Percentiles rank a stretch among this genome's conserved stretches.
Conservation (phyloP, 2,888 invertebrate genomes). For the Hypomecis punctinalis region DNA sequence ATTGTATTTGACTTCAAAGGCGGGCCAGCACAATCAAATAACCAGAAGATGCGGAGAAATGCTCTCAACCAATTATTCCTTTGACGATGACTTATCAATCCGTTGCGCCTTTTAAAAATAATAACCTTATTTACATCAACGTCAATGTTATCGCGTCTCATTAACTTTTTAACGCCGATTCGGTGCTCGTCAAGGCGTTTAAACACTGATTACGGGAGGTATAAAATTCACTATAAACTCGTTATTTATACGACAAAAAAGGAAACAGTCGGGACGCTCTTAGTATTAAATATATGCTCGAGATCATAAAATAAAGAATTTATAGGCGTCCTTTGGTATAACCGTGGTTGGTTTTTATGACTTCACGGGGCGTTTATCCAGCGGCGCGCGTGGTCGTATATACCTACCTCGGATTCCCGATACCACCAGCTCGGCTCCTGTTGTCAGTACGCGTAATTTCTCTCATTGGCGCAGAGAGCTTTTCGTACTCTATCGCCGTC, state of each 20-base stretch:
- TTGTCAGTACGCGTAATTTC: conserved; percentile 64
- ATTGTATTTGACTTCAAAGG: conserved; percentile 63
- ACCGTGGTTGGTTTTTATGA: conserved; percentile 81
- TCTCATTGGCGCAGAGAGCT: conserved; percentile 45
- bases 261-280: conserved; percentile 77
- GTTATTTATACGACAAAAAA: conserved; percentile 78
- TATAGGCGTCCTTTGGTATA: conserved; percentile 83
- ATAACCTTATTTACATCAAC: conserved; percentile 61
- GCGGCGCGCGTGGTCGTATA: conserved; percentile 68
- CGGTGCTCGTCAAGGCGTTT: conserved; percentile 56
- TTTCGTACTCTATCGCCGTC: conserved; percentile 25
- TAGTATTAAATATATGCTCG: conserved; percentile 81
- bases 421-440: conserved; percentile 62
- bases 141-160: conserved; percentile 56
- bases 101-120: conserved; percentile 52
- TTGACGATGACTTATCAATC: conserved; percentile 51
- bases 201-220: conserved; percentile 67
- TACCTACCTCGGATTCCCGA: conserved; percentile 64
- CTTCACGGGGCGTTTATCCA: conserved; percentile 81
- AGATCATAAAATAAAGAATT: conserved; percentile 83
- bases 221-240: conserved; percentile 75
- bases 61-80: conserved; percentile 48
- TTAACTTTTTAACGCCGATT: conserved; percentile 51
- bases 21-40: conserved; percentile 60
- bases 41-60: conserved; percentile 47